Percentiles rank a stretch among this genome's conserved stretches.
These are phyloP conservation scores for Laticauda colubrina DNA, from an alignment of 2,113 vertebrate species.

Conservation along the genomic window DNA sequence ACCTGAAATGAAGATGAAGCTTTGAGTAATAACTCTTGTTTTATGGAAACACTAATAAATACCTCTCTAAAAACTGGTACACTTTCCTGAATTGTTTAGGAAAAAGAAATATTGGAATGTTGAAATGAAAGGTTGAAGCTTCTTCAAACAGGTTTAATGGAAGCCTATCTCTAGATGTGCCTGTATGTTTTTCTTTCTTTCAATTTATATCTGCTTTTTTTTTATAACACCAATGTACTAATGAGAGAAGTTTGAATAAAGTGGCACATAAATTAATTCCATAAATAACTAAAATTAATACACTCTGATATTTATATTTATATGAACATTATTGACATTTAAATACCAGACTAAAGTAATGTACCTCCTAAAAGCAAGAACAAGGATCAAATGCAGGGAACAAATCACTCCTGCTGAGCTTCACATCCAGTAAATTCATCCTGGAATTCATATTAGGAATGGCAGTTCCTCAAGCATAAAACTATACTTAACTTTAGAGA, in stretches of 20 bases:
- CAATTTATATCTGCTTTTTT: neutral
- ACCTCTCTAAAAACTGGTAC: neutral
- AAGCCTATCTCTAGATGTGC: neutral
- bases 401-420: neutral
- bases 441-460: neutral
- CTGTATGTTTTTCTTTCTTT: neutral
- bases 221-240: neutral
- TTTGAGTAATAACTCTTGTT: neutral
- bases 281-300: neutral
- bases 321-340: neutral
- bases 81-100: neutral
- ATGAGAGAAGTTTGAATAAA: neutral
- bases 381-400: neutral
- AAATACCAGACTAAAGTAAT: neutral
- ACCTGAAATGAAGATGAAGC: neutral
- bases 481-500: neutral
- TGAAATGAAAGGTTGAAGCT: neutral
- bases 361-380: neutral
- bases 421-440: neutral
- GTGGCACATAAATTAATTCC: neutral
- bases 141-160: neutral
- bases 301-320: neutral
- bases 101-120: neutral
- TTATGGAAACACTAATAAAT: neutral
- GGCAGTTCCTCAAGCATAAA: neutral